phyloP scores from a whole-genome alignment of 2,888 invertebrate genomes.

The Villa cingulata region DNA sequence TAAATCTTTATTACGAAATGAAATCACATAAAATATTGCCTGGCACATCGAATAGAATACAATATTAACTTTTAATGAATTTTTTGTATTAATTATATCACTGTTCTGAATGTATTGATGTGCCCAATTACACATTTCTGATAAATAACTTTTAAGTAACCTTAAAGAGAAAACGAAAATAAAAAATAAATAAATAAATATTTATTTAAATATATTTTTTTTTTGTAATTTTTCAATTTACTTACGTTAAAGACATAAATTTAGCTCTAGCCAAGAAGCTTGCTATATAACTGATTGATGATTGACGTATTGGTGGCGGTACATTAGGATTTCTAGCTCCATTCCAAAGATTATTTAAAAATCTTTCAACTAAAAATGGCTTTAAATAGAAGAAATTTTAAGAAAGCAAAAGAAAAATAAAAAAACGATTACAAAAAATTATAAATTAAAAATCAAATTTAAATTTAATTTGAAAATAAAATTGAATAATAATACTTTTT shows the following conservation, averaged over 20 bases:
- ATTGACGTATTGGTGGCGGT: constrained; percentile 50
- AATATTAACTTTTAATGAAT: constrained; percentile 56
- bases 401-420: too few relatives aligned
- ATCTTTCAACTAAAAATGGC: constrained; percentile 43
- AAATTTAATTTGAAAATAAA: too few relatives aligned
- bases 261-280: constrained; percentile 58
- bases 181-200: not conserved
- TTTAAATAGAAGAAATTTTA: too few relatives aligned
- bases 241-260: constrained; percentile 47
- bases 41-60: constrained; percentile 90
- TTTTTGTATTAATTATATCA: constrained; percentile 27
- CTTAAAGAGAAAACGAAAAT: constrained; percentile 37
- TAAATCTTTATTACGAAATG: constrained; percentile 76
- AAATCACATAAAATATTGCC: constrained; percentile 81
- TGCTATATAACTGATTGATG: constrained; percentile 58
- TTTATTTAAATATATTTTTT: not conserved
- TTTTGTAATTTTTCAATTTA: constrained; percentile 16
- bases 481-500: too few relatives aligned
- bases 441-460: not conserved
- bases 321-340: constrained; percentile 54
- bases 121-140: constrained; percentile 67
- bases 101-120: constrained; percentile 55
- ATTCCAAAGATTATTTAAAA: constrained; percentile 58
- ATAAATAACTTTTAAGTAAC: constrained; percentile 49
- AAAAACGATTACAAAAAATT: constrained; percentile 1